Evolutionary conservation across 2,113 vertebrate genomes (phyloP), one percentile per base, ranked within the genome.

Genomic region (Notarius lentiginosus): DNA sequence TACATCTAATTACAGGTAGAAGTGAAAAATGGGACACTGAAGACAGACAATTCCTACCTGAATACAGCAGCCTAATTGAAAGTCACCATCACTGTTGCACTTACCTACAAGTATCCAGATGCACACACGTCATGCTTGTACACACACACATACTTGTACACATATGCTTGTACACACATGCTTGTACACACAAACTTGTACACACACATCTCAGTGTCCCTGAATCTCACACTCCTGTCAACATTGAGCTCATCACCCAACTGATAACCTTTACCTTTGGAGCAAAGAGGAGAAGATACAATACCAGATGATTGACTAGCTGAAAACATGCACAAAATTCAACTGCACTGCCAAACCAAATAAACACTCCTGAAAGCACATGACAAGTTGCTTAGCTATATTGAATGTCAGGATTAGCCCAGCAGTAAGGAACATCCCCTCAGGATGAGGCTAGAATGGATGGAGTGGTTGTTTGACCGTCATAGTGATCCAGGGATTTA

Each of bases 301-400:
- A 90, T 61, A 53, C 84, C 56, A 47, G 87, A 75, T 86, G 53
- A 90, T 88, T 91, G 68, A 76, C 68, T 72, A 73, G 66, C 55
- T 75, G 49, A 80, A 68, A 76, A 82, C 65, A 73, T 5, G 47
- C 51, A 77, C 22, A 66, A 34, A 34, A 27, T 22, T 22, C 22
- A 82, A 79, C 65, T 80, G 53, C 87, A 72, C 58, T 70, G 24
- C 84, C 79, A 80, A 63, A 82, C 24, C 5, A 22, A 84, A 61
- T 56, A 87, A 81, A 88, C 65, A 80, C 75, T 60, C 53, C 88
- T 76, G 65, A 80, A 82, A 86, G 84, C 68, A 84, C 70, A 89
- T 85, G 83, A 89, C 86, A 81, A 81, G 86, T 76, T 86, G 81
- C 72, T 86, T 82, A 63, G 83, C 72, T 83, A 66, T 14, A 55